Evolutionary conservation across 2,113 vertebrate genomes (phyloP).

Genomic region (Coturnix japonica): DNA sequence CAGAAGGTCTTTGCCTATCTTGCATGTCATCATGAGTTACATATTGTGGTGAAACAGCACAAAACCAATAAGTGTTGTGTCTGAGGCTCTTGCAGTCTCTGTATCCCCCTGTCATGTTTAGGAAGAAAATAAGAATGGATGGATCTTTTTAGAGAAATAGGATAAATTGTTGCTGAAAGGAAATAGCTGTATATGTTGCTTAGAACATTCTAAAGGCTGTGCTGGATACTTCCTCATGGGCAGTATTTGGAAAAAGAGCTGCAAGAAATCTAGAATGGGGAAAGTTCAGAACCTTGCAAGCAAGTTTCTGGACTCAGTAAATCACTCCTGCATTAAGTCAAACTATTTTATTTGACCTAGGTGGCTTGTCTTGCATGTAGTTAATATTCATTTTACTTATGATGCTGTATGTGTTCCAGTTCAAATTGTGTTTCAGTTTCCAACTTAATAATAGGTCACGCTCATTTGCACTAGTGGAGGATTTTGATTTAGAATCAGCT

Average conservation of each 20-base stretch:
- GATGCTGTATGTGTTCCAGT: neutral
- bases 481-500: neutral
- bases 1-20: neutral
- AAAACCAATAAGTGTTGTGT: neutral
- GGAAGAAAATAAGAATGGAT: neutral
- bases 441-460: neutral
- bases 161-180: neutral
- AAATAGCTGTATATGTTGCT: neutral
- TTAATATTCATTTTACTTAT: neutral
- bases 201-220: neutral
- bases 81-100: neutral
- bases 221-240: neutral
- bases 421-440: neutral
- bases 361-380: neutral
- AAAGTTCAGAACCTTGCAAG: neutral
- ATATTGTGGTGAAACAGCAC: slow-evolving; percentile 5
- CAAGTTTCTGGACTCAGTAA: neutral
- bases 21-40: slow-evolving; percentile 36
- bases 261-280: neutral
- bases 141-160: neutral
- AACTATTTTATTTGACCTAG: neutral
- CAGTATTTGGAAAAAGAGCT: neutral
- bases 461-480: neutral
- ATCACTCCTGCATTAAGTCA: neutral
- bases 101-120: neutral